Evolutionary conservation across 2,888 invertebrate genomes (phyloP), one percentile per base, ranked within the genome.

Genomic region (Malacosoma neustria): DNA sequence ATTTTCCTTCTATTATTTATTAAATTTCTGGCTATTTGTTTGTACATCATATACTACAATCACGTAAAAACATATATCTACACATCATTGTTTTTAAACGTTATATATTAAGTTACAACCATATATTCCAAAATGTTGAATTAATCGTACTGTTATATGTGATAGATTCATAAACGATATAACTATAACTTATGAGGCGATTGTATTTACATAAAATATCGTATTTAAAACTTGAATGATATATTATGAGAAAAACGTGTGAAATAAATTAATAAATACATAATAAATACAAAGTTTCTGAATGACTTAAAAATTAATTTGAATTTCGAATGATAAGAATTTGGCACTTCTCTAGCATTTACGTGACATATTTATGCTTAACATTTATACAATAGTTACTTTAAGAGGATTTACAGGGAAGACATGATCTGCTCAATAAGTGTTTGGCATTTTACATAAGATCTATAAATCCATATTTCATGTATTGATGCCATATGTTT

Each of bases 101-200:
- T 74, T 76, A 72, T 73, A 75, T 80, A 80, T 74, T 70, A 62
- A 82, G 71, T 79, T 81, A 85, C 84, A 85, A 85, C 84, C 84
- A 69, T 82, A 75, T 50, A 74, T 82, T 82, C 69, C 82, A 71
- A 66, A 68, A 64, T 72, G 63, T 72, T 71, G 58, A 64, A 63
- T 69, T 59, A 65, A 66, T 66, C 64, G 51, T 60, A 57, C 47
- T 39, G 42, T 51, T 57, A 46, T 46, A 41, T n/a, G n/a, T n/a
- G n/a, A n/a, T n/a, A n/a, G n/a, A n/a, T n/a, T n/a, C n/a, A n/a
- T n/a, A n/a, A n/a, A n/a, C n/a, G n/a, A n/a, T n/a, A n/a, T n/a
- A n/a, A n/a, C n/a, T n/a, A n/a, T n/a, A n/a, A n/a, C n/a, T n/a
- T n/a, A n/a, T n/a, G n/a, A n/a, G n/a, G n/a, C n/a, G n/a, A n/a